A percentile compares a stretch with the other conserved stretches of the same genome.
These are phyloP conservation scores for Oryzias celebensis DNA, from an alignment of 2,113 vertebrate genomes.

Conservation along the genomic window DNA sequence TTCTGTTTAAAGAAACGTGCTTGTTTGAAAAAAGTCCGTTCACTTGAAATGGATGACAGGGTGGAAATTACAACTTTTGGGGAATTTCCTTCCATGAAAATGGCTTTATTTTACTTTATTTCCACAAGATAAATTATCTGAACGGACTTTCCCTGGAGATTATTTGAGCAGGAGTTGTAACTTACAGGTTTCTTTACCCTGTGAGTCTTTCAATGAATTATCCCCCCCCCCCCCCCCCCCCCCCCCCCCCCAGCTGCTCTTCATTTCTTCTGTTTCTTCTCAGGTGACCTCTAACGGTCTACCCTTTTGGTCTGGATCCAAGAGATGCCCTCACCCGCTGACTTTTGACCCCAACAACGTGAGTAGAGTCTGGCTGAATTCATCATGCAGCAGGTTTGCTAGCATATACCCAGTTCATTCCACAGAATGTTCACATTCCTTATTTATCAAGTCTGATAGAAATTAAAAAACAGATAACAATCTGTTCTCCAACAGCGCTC, in stretches of 20 bases:
- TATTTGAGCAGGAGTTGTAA: too few species aligned
- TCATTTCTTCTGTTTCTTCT: conserved; percentile 15
- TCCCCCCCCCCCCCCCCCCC: too few species aligned
- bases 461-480: conserved; percentile 36
- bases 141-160: too few species aligned
- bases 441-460: conserved; percentile 55
- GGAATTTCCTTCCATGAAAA: too few species aligned
- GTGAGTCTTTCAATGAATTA: too few species aligned
- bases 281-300: conserved; percentile 76
- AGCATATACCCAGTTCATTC: conserved; percentile 1
- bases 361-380: conserved; percentile 56
- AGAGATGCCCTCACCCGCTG: conserved; percentile 81
- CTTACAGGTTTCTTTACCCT: too few species aligned
- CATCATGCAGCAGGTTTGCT: conserved; percentile 14
- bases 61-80: too few species aligned
- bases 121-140: too few species aligned
- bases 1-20: too few species aligned
- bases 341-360: conserved; percentile 78
- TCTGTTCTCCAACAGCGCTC: conserved; percentile 11
- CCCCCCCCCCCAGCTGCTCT: conserved; percentile 7
- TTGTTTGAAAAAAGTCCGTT: too few species aligned
- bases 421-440: conserved; percentile 42
- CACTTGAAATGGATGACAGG: too few species aligned
- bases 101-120: too few species aligned
- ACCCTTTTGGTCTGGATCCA: conserved; percentile 82